Conservation (phyloP, 2,888 invertebrate genomes). For the Gasteruption jaculator region DNA sequence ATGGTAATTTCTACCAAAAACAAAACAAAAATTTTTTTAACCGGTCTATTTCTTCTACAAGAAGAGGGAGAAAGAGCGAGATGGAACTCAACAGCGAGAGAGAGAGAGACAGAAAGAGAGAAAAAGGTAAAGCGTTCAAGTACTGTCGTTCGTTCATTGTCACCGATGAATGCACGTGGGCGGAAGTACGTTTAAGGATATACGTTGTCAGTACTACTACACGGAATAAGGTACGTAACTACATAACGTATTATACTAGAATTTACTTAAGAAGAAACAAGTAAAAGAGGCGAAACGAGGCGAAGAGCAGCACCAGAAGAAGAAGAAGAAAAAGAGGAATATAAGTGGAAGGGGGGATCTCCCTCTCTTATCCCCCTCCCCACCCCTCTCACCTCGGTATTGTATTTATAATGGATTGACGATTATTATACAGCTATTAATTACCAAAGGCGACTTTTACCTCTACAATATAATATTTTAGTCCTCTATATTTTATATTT, state of each 20-base stretch:
- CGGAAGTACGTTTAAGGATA: conserved; percentile 25
- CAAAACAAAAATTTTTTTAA: too few relatives aligned
- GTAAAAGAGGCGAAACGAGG: conserved; percentile 1
- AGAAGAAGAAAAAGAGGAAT: not conserved
- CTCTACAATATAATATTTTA: too few relatives aligned
- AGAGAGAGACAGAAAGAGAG: too few relatives aligned
- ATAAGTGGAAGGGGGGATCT: conserved; percentile 12
- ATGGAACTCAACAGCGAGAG: too few relatives aligned
- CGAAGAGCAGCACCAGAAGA: conserved; percentile 1
- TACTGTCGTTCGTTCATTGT: conserved; percentile 6
- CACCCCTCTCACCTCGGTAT: too few relatives aligned
- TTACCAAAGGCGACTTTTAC: conserved; percentile 19
- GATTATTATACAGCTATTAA: conserved; percentile 32
- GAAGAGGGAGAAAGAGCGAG: too few relatives aligned
- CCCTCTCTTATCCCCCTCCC: too few relatives aligned
- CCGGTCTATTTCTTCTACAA: too few relatives aligned
- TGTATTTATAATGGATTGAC: conserved; percentile 27
- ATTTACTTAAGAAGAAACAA: too few relatives aligned
- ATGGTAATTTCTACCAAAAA: too few relatives aligned
- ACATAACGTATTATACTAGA: not conserved
- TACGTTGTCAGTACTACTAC: not conserved
- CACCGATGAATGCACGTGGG: conserved; percentile 25
- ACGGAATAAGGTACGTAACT: not conserved
- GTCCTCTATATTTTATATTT: too few relatives aligned
- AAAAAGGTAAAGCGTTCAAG: too few relatives aligned